Conservation (phyloP, 2,797 vertebrate genomes). For the Sebastes reedi region DNA sequence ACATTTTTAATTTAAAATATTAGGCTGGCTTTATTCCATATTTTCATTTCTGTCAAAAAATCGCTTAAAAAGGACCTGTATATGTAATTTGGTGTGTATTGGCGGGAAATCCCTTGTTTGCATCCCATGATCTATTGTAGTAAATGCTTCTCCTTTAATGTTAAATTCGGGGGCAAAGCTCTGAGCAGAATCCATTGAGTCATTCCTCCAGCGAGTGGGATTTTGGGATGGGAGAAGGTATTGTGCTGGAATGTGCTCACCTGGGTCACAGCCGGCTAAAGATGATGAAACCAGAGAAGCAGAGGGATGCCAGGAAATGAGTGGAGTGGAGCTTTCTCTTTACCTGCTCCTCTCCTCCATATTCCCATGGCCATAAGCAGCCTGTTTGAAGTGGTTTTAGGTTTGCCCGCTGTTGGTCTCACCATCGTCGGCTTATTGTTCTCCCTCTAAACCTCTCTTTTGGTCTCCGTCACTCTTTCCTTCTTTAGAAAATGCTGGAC, state of each 20-base stretch:
- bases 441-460: constrained; percentile 46
- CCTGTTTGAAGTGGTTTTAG: constrained; percentile 73
- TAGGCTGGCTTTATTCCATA: not conserved
- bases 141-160: not conserved
- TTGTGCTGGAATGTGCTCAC: constrained; percentile 58
- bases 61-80: not conserved
- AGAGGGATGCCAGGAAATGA: constrained; percentile 49
- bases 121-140: not conserved
- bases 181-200: constrained; percentile 14
- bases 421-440: constrained; percentile 55
- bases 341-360: constrained; percentile 32
- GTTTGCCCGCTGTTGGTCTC: constrained; percentile 53
- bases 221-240: constrained; percentile 16
- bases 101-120: not conserved
- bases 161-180: not conserved
- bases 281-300: constrained; percentile 63
- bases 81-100: not conserved
- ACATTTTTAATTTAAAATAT: not conserved
- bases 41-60: not conserved
- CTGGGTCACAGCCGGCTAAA: constrained; percentile 44
- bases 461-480: constrained; percentile 53
- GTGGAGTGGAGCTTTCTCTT: constrained; percentile 39
- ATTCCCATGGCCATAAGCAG: constrained; percentile 47
- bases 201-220: constrained; percentile 15
- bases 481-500: constrained; percentile 89